A percentile compares a stretch with the other conserved stretches of the same genome.
These are phyloP conservation scores for Drosophila kanapiae DNA, from an alignment of 1,140 invertebrate genomes.

Conservation along the genomic window DNA sequence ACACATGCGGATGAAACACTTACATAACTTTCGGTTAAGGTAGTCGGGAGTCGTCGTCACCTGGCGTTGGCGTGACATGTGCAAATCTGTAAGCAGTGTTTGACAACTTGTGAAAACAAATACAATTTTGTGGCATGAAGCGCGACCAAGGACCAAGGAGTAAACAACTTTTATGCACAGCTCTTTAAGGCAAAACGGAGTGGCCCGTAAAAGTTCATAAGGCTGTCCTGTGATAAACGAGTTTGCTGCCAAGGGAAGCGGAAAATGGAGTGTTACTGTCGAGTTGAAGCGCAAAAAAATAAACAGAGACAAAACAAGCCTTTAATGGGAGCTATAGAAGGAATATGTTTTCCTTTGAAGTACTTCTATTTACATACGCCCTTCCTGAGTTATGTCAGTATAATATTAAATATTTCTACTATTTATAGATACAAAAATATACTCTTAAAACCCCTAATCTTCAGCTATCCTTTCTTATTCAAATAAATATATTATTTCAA, in stretches of 20 bases:
- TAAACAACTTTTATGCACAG: conserved; percentile 30
- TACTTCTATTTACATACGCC: background rate
- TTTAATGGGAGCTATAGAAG: background rate
- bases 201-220: conserved; percentile 55
- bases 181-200: conserved; percentile 43
- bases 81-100: conserved; percentile 54
- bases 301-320: background rate
- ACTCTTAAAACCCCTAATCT: background rate
- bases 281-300: conserved; percentile 11
- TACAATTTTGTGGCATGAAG: conserved; percentile 40
- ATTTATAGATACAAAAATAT: too few relatives aligned
- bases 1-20: conserved; percentile 40
- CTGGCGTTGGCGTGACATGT: conserved; percentile 52
- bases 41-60: conserved; percentile 32
- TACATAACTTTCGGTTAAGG: conserved; percentile 51
- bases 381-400: too few relatives aligned
- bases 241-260: conserved; percentile 34
- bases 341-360: background rate
- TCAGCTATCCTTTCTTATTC: fast-evolving
- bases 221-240: conserved; percentile 58
- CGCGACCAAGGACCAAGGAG: background rate
- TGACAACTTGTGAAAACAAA: conserved; percentile 58
- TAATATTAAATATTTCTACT: too few relatives aligned
- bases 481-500: background rate
- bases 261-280: background rate